A percentile compares a stretch with the other conserved stretches of the same genome.
phyloP scores from a whole-genome alignment of 2,888 invertebrate species.

The Apodemia zela region DNA sequence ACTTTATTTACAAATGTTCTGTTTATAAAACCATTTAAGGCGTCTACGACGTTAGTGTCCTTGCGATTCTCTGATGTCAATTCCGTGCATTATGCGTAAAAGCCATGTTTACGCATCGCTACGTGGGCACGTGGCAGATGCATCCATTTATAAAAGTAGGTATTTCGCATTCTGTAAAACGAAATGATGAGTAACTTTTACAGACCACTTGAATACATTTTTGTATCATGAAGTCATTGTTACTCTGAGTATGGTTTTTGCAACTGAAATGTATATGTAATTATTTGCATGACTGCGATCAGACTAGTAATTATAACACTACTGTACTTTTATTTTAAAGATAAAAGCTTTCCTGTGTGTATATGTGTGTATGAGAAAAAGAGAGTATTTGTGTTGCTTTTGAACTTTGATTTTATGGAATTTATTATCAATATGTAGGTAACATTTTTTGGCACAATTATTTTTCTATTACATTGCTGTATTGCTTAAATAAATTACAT shows the following conservation, averaged over 20 bases:
- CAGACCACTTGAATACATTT: slow-evolving; percentile 29
- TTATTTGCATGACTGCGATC: background rate
- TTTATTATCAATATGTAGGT: too few relatives aligned
- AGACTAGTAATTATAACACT: background rate
- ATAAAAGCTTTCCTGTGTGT: background rate
- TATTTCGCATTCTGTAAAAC: slow-evolving; percentile 27
- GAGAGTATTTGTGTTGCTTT: background rate
- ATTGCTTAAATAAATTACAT: too few relatives aligned
- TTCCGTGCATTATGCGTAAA: background rate
- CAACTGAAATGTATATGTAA: background rate
- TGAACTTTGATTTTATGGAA: background rate
- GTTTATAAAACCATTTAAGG: slow-evolving; percentile 63
- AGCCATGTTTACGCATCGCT: slow-evolving; percentile 27
- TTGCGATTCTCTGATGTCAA: background rate
- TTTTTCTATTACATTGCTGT: too few relatives aligned
- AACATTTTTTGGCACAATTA: too few relatives aligned
- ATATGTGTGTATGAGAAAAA: background rate
- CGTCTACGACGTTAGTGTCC: slow-evolving; percentile 31
- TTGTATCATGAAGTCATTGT: slow-evolving; percentile 28
- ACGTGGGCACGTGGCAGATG: slow-evolving; percentile 26
- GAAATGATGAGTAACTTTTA: slow-evolving; percentile 37
- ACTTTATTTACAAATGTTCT: slow-evolving; percentile 32
- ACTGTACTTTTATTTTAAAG: background rate
- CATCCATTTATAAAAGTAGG: slow-evolving; percentile 18
- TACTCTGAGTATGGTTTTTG: slow-evolving; percentile 18